Conservation (phyloP, 53 echinoderm and acorn worm species). For the Echinometra lucunter region DNA sequence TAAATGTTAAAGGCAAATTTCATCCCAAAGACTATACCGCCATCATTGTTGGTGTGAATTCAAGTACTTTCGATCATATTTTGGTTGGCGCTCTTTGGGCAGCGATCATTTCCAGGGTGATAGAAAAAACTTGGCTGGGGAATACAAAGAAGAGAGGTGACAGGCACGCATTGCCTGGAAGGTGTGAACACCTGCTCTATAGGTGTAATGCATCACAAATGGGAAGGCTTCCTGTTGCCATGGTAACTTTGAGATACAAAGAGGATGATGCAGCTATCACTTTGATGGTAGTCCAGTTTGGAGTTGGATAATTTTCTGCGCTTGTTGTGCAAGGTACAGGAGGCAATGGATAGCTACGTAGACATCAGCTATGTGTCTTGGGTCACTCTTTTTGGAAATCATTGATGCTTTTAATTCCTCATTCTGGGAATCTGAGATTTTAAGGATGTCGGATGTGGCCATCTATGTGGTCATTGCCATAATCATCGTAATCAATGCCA, state of each 20-base stretch:
- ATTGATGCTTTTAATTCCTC: neutral
- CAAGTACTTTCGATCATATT: constrained; percentile 32
- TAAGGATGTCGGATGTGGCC: constrained; percentile 51
- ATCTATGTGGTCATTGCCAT: constrained; percentile 51
- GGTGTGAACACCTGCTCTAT: constrained; percentile 33
- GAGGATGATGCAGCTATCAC: constrained; percentile 41
- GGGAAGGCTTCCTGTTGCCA: constrained; percentile 41
- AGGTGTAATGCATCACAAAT: constrained; percentile 7
- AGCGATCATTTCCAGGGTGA: constrained; percentile 32
- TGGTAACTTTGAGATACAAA: constrained; percentile 20
- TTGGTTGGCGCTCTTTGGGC: neutral
- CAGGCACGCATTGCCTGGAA: neutral
- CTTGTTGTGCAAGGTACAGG: neutral
- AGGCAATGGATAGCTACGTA: neutral
- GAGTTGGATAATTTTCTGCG: neutral
- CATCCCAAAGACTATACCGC: constrained; percentile 3
- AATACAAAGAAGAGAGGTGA: constrained; percentile 53
- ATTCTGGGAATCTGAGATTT: neutral
- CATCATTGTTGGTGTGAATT: constrained; percentile 25
- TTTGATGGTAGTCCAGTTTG: neutral
- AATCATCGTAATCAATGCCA: constrained; percentile 44
- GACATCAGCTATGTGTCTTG: neutral
- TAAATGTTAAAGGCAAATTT: neutral
- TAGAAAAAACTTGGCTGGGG: neutral
- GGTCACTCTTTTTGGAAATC: neutral